These are phyloP conservation scores for Eulithis testata DNA, from an alignment of 2,888 invertebrate species.

Conservation along the genomic window DNA sequence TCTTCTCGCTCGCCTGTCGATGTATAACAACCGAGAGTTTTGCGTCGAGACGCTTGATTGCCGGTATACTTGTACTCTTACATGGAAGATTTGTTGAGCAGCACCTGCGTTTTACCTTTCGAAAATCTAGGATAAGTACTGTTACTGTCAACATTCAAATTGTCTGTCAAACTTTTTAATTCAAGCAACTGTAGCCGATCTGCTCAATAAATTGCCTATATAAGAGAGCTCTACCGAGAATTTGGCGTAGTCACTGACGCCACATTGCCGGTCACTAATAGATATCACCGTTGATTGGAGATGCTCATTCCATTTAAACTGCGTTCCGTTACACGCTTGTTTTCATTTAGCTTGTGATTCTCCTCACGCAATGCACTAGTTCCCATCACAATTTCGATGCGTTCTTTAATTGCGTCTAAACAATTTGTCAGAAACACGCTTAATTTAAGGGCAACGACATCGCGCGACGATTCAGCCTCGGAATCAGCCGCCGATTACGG, in stretches of 20 bases:
- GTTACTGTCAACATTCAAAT: too few species aligned
- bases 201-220: slow-evolving; percentile 12
- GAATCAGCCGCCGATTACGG: slow-evolving; percentile 74
- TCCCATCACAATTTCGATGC: slow-evolving; percentile 72
- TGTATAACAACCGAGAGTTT: slow-evolving; percentile 49
- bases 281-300: slow-evolving; percentile 75
- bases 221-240: slow-evolving; percentile 19
- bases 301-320: slow-evolving; percentile 62
- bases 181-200: background rate
- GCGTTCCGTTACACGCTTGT: slow-evolving; percentile 71
- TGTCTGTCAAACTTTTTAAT: too few species aligned
- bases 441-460: slow-evolving; percentile 82
- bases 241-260: slow-evolving; percentile 36
- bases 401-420: slow-evolving; percentile 76
- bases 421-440: slow-evolving; percentile 78
- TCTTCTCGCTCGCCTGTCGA: slow-evolving; percentile 49
- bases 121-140: too few species aligned
- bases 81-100: slow-evolving; percentile 23
- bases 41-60: slow-evolving; percentile 29
- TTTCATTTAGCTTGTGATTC: slow-evolving; percentile 81
- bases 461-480: slow-evolving; percentile 63
- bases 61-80: slow-evolving; percentile 23
- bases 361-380: slow-evolving; percentile 78
- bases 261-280: slow-evolving; percentile 47
- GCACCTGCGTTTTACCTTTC: background rate